Conservation (phyloP, 2,888 invertebrate genomes). For the Stegana nigrithorax region DNA sequence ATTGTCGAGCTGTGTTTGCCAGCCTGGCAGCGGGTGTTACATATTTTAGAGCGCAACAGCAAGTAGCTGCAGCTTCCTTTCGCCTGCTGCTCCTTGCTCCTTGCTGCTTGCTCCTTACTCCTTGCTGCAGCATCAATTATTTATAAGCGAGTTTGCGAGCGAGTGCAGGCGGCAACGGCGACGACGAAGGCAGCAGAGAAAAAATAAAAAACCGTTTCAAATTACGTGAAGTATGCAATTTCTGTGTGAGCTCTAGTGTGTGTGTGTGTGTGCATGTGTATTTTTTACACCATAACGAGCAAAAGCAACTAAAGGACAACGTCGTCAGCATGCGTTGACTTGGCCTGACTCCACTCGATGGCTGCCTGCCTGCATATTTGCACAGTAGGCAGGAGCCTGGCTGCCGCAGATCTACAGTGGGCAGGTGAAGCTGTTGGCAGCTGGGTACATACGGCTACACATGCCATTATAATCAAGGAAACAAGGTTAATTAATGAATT, state of each 20-base stretch:
- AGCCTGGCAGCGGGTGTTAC: neutral
- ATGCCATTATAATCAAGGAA: constrained; percentile 49
- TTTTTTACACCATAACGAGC: neutral
- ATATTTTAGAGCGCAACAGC: neutral
- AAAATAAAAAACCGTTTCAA: neutral
- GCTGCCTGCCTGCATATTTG: neutral
- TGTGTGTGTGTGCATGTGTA: too few species aligned
- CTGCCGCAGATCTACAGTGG: too few species aligned
- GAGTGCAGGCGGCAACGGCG: neutral
- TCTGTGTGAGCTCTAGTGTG: too few species aligned
- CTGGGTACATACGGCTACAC: too few species aligned
- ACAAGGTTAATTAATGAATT: constrained; percentile 63
- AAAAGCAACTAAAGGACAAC: constrained; percentile 1
- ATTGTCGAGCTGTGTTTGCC: neutral
- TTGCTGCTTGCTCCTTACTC: too few species aligned
- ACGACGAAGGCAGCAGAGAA: neutral
- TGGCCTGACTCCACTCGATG: too few species aligned
- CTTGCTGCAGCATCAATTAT: constrained; percentile 13
- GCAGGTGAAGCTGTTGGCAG: too few species aligned
- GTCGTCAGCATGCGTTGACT: neutral
- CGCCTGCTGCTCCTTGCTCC: neutral
- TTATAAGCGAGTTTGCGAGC: neutral
- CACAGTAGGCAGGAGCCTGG: too few species aligned
- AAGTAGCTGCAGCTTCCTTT: neutral
- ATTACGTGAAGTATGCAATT: constrained; percentile 1